A percentile compares a stretch with the other conserved stretches of the same genome.
These are phyloP conservation scores for Anastrepha ludens DNA, from an alignment of 1,140 invertebrate genomes.

Conservation along the genomic window DNA sequence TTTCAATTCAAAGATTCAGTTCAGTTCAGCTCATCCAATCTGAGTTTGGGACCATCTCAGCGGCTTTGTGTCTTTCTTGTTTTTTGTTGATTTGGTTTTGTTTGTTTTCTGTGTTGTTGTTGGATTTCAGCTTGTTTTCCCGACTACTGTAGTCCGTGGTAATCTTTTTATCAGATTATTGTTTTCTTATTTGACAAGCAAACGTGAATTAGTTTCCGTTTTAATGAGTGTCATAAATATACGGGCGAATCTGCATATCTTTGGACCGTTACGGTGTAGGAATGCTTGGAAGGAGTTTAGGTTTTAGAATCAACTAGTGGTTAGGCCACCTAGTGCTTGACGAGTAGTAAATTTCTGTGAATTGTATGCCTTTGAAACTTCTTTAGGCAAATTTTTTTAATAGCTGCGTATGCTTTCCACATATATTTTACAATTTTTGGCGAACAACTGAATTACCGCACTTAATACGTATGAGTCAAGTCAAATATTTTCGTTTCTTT, in stretches of 20 bases:
- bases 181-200: slow-evolving; percentile 41
- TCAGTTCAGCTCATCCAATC: slow-evolving; percentile 38
- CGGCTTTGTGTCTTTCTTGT: not conserved
- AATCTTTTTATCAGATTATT: slow-evolving; percentile 52
- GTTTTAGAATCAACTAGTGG: too few relatives aligned
- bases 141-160: slow-evolving; percentile 23
- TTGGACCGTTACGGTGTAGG: not conserved
- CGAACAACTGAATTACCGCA: too few relatives aligned
- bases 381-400: too few relatives aligned
- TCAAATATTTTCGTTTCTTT: too few relatives aligned
- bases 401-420: too few relatives aligned
- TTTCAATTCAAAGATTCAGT: slow-evolving; percentile 15
- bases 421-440: too few relatives aligned
- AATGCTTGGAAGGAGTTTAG: too few relatives aligned
- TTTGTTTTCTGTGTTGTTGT: not conserved
- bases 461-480: too few relatives aligned
- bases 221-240: slow-evolving; percentile 50
- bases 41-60: slow-evolving; percentile 31
- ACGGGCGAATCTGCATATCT: not conserved
- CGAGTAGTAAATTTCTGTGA: too few relatives aligned
- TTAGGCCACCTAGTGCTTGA: too few relatives aligned
- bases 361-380: too few relatives aligned
- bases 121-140: slow-evolving; percentile 1
- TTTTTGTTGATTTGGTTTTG: not conserved
- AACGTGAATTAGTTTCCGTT: slow-evolving; percentile 41